phyloP scores from a whole-genome alignment of 92 coral and sea anemone genomes.

The Zoanthus gigantus region DNA sequence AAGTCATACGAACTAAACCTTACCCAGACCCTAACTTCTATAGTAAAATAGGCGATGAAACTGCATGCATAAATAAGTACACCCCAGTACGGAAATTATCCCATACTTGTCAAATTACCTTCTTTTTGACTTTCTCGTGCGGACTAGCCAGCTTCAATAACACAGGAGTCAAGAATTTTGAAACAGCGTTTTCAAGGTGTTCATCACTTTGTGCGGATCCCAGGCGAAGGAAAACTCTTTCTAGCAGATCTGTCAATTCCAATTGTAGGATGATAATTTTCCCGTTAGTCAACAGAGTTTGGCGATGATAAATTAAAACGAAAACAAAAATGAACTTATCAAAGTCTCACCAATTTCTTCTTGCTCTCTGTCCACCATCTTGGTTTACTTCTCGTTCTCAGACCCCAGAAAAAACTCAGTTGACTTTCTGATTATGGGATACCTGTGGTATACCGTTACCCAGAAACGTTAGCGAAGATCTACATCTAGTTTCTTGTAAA shows the following conservation, averaged over 20 bases:
- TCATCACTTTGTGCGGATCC: slow-evolving; percentile 92
- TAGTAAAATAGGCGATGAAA: too few relatives aligned
- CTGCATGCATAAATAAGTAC: too few relatives aligned
- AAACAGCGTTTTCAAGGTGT: slow-evolving; percentile 83
- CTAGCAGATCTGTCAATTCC: slow-evolving; percentile 78
- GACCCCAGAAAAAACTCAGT: background rate
- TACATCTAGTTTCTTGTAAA: too few relatives aligned
- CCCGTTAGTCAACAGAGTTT: background rate
- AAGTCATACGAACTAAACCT: too few relatives aligned
- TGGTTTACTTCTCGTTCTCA: background rate
- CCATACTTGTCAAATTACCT: slow-evolving; percentile 57
- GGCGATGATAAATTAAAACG: background rate
- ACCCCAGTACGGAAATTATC: too few relatives aligned
- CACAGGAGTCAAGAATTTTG: slow-evolving; percentile 85
- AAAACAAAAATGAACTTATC: background rate
- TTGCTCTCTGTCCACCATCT: slow-evolving; percentile 11
- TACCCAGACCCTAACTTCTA: too few relatives aligned
- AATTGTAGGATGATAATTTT: background rate
- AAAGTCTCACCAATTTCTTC: slow-evolving; percentile 2
- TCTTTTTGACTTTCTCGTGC: slow-evolving; percentile 82
- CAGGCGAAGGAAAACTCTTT: slow-evolving; percentile 94
- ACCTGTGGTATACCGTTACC: background rate
- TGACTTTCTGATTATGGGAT: background rate
- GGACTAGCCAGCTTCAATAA: slow-evolving; percentile 89
- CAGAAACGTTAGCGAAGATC: too few relatives aligned